Evolutionary conservation across 2,888 invertebrate species (phyloP).

Genomic region (Chalcosyrphus nemorum): DNA sequence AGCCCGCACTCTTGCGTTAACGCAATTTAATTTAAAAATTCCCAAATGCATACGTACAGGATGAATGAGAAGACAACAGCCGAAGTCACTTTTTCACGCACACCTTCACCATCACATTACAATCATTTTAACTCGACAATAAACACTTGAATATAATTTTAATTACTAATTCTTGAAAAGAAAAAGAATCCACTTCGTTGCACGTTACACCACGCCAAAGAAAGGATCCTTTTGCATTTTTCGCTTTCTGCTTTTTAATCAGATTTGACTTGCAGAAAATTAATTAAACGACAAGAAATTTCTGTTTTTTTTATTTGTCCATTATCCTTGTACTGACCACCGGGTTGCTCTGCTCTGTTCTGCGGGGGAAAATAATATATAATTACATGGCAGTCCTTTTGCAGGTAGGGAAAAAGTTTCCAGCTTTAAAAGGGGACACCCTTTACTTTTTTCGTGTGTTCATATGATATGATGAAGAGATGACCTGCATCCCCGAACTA

Average conservation of each 20-base stretch:
- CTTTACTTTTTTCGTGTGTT: constrained; percentile 5
- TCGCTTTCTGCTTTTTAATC: constrained; percentile 8
- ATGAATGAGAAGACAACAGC: background rate
- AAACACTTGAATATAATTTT: background rate
- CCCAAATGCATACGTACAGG: background rate
- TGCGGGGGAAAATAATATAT: constrained; percentile 6
- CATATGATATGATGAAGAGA: constrained; percentile 1
- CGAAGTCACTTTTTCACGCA: background rate
- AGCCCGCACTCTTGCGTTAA: constrained; percentile 28
- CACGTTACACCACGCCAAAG: background rate
- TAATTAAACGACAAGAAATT: constrained; percentile 21
- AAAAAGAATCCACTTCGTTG: background rate
- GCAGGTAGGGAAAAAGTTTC: constrained; percentile 44
- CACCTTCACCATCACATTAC: background rate
- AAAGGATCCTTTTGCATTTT: background rate
- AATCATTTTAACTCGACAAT: background rate
- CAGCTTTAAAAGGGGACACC: constrained; percentile 4
- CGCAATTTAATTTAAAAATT: constrained; percentile 34
- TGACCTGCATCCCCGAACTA: constrained; percentile 29
- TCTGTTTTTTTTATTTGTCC: background rate
- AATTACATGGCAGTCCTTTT: constrained; percentile 22
- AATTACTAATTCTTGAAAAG: background rate
- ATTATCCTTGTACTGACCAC: constrained; percentile 5
- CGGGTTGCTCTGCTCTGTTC: constrained; percentile 1
- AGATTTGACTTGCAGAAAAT: background rate